Evolutionary conservation across 2,113 vertebrate genomes (phyloP).

Genomic region (Cololabis saira): DNA sequence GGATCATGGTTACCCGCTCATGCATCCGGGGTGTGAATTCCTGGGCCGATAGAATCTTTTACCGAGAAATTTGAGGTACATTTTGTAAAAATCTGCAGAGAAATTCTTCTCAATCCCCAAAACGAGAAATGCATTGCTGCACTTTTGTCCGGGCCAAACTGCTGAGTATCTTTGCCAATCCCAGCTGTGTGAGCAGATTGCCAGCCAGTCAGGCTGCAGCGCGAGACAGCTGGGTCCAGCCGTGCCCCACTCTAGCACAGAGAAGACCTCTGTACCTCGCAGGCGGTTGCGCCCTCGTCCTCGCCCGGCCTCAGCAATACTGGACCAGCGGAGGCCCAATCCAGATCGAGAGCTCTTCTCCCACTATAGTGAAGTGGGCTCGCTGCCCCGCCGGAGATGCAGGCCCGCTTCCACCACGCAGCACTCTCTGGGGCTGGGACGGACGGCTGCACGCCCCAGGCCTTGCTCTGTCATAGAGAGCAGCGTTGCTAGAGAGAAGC

Average conservation of each 20-base stretch:
- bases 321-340: conserved; percentile 66
- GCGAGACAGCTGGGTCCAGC: conserved; percentile 53
- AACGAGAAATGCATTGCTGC: conserved; percentile 65
- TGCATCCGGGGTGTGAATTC: conserved; percentile 11
- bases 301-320: conserved; percentile 67
- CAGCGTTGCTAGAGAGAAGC: conserved; percentile 72
- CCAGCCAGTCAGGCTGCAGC: conserved; percentile 70
- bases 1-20: conserved; percentile 4
- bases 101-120: conserved; percentile 23
- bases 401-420: conserved; percentile 59
- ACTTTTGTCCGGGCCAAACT: conserved; percentile 67
- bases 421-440: conserved; percentile 53
- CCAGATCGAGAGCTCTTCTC: conserved; percentile 61
- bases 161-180: conserved; percentile 77
- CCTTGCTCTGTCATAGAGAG: conserved; percentile 78
- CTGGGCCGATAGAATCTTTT: conserved; percentile 7
- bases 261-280: conserved; percentile 69
- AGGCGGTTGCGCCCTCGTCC: conserved; percentile 52
- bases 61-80: conserved; percentile 7
- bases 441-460: conserved; percentile 62
- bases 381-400: conserved; percentile 67
- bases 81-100: conserved; percentile 25
- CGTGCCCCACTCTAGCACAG: conserved; percentile 67
- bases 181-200: conserved; percentile 81
- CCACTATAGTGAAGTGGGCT: conserved; percentile 71